Conservation (phyloP, 2,797 vertebrate species). For the Loris lydekkerianus region DNA sequence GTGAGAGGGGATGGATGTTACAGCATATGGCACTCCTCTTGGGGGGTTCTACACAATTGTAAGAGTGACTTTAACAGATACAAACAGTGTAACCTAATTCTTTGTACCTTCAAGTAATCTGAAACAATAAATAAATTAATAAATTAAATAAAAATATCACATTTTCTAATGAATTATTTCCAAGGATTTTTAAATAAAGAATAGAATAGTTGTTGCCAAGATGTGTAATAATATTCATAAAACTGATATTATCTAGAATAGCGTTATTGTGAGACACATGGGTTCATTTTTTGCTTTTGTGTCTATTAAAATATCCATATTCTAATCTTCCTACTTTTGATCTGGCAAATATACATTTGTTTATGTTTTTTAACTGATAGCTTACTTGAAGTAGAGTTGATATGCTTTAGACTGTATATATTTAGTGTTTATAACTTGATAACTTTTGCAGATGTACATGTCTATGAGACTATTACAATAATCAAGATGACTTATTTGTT, state of each 20-base stretch:
- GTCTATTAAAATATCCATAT: background rate
- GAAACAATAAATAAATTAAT: background rate
- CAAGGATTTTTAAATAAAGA: background rate
- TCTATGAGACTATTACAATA: background rate
- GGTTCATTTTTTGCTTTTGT: background rate
- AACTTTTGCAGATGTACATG: background rate
- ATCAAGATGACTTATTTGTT: background rate
- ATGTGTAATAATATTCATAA: background rate
- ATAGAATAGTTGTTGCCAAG: background rate
- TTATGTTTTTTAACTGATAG: background rate
- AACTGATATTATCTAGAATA: background rate
- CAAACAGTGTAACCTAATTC: too few relatives aligned
- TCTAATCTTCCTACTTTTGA: background rate
- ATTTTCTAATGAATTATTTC: background rate
- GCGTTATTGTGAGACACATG: background rate
- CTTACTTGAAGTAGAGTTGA: background rate
- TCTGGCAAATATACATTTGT: background rate
- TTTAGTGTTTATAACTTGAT: background rate
- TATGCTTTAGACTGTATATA: background rate
- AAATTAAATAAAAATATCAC: too few relatives aligned
- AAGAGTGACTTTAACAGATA: too few relatives aligned
- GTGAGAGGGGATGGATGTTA: too few relatives aligned
- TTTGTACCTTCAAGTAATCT: too few relatives aligned
- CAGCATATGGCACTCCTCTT: too few relatives aligned
- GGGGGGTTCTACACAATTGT: too few relatives aligned